Evolutionary conservation across 2,113 vertebrate genomes (phyloP).

Genomic region (Caranx ignobilis): DNA sequence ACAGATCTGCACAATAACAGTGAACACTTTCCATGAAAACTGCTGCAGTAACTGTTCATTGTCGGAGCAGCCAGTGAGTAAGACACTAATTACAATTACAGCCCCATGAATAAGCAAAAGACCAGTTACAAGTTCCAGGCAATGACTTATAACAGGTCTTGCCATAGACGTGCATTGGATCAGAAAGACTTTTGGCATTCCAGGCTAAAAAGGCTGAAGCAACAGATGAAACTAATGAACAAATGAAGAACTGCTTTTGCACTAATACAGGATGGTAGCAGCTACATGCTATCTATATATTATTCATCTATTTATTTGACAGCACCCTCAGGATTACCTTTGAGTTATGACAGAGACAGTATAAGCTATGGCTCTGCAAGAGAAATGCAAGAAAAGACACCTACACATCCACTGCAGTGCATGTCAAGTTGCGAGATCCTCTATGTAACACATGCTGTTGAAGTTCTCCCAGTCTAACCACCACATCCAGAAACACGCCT

Average conservation of each 20-base stretch:
- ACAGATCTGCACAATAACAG: too few species aligned
- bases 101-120: too few species aligned
- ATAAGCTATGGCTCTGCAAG: not conserved
- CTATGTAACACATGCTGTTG: not conserved
- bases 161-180: not conserved
- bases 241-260: not conserved
- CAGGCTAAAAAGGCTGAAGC: not conserved
- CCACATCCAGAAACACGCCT: not conserved
- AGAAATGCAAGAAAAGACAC: not conserved
- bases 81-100: too few species aligned
- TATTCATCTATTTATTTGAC: not conserved
- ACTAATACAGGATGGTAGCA: not conserved
- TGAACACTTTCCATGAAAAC: too few species aligned
- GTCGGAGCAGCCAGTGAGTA: too few species aligned
- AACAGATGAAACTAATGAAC: not conserved
- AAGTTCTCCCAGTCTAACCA: not conserved
- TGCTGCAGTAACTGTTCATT: too few species aligned
- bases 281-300: not conserved
- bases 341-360: not conserved
- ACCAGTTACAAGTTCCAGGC: too few species aligned
- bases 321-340: not conserved
- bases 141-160: too few species aligned
- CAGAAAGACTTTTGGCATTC: not conserved
- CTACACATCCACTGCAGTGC: not conserved
- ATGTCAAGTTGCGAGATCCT: not conserved